Evolutionary conservation across 2,888 invertebrate species (phyloP).

Genomic region (Acronicta alni): DNA sequence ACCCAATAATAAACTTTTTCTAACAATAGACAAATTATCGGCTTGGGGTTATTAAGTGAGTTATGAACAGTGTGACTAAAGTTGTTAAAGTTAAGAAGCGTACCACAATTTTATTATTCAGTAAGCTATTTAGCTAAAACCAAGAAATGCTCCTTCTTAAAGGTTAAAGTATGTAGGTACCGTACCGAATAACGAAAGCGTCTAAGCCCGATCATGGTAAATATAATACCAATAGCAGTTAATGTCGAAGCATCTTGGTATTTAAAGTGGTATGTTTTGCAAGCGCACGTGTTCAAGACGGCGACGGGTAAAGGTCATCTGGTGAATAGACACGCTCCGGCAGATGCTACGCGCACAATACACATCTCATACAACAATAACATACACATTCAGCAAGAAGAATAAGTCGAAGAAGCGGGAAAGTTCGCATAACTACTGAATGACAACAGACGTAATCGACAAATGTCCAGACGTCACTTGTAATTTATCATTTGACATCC

Average conservation of each 20-base stretch:
- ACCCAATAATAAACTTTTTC: slow-evolving; percentile 16
- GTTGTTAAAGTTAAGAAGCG: too few relatives aligned
- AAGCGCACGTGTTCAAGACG: slow-evolving; percentile 74
- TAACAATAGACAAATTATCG: slow-evolving; percentile 4
- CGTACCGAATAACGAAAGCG: slow-evolving; percentile 4
- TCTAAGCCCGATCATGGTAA: slow-evolving; percentile 28
- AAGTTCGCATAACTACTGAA: slow-evolving; percentile 14
- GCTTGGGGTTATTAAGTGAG: background rate
- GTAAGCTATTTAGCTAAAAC: background rate
- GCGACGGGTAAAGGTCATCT: slow-evolving; percentile 76
- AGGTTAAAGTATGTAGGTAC: slow-evolving; percentile 14
- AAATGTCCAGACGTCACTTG: background rate
- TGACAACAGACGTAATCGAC: slow-evolving; percentile 1
- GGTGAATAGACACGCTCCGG: slow-evolving; percentile 74
- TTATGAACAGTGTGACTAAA: too few relatives aligned
- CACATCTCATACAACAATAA: slow-evolving; percentile 66
- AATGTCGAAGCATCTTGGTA: slow-evolving; percentile 65
- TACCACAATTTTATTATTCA: too few relatives aligned
- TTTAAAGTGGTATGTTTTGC: slow-evolving; percentile 67
- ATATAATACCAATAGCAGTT: slow-evolving; percentile 43
- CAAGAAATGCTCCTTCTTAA: background rate
- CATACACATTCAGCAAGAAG: slow-evolving; percentile 41
- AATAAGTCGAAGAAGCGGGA: slow-evolving; percentile 25
- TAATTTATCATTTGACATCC: slow-evolving; percentile 15
- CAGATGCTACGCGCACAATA: slow-evolving; percentile 80